Evolutionary conservation across 1,140 invertebrate genomes (phyloP).

Genomic region (Drosophila lini): DNA sequence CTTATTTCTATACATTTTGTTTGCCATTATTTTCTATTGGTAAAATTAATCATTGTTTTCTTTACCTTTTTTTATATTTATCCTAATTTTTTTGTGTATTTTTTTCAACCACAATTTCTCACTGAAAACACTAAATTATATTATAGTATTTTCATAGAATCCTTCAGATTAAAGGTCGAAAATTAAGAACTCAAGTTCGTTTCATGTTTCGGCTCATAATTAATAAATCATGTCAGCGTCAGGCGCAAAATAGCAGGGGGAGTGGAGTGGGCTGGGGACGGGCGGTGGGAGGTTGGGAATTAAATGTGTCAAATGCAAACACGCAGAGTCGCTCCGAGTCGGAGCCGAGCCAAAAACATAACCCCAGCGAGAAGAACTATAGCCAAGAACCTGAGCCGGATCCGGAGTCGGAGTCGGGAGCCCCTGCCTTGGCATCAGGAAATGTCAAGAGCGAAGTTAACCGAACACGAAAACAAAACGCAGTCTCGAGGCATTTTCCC

Average conservation of each 20-base stretch:
- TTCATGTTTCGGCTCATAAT: constrained; percentile 74
- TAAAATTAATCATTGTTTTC: too few relatives aligned
- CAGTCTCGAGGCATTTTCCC: constrained; percentile 60
- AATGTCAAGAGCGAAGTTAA: constrained; percentile 78
- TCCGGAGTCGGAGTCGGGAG: constrained; percentile 36
- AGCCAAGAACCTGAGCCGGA: constrained; percentile 15
- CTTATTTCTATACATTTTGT: not conserved
- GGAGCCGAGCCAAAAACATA: constrained; percentile 14
- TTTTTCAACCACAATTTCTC: not conserved
- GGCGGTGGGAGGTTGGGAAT: constrained; percentile 37
- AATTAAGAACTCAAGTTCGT: constrained; percentile 82
- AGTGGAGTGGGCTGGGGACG: not conserved
- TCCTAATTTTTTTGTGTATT: too few relatives aligned
- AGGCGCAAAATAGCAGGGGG: constrained; percentile 29
- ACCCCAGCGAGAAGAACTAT: constrained; percentile 7
- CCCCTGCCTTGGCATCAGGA: constrained; percentile 53
- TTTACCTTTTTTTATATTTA: too few relatives aligned
- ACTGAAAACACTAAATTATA: not conserved
- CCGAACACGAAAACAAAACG: constrained; percentile 80
- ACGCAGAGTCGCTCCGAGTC: constrained; percentile 52
- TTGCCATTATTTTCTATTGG: not conserved
- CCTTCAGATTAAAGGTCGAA: constrained; percentile 64
- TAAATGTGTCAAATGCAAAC: constrained; percentile 83
- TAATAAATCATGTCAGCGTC: constrained; percentile 82
- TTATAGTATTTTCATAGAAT: constrained; percentile 1